Percentiles rank a stretch among this genome's conserved stretches.
Conservation (phyloP, 2,888 invertebrate genomes). For the Hybos culiciformis region DNA sequence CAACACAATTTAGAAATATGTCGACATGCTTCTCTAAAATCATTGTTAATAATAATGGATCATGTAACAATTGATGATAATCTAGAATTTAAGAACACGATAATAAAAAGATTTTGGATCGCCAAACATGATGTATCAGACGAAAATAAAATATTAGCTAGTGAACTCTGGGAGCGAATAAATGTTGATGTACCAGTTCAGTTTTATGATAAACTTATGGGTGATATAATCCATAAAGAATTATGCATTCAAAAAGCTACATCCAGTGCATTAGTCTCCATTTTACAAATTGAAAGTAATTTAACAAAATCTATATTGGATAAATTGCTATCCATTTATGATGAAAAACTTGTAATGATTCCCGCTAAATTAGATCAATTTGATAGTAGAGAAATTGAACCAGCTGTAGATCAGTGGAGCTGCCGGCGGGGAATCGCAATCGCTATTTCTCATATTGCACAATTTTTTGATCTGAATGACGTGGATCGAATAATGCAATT, state of each 20-base stretch:
- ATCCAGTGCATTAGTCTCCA: constrained; percentile 60
- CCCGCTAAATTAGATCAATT: constrained; percentile 82
- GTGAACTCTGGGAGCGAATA: constrained; percentile 46
- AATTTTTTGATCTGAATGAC: constrained; percentile 44
- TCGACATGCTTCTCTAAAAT: constrained; percentile 65
- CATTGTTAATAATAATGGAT: constrained; percentile 35
- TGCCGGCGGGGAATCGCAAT: constrained; percentile 79
- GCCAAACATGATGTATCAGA: constrained; percentile 67
- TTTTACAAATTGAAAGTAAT: constrained; percentile 42
- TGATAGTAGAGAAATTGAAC: constrained; percentile 73
- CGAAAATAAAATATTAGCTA: constrained; percentile 54
- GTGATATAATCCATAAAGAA: constrained; percentile 66
- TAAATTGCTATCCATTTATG: constrained; percentile 56
- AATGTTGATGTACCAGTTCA: constrained; percentile 38
- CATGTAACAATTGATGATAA: constrained; percentile 38
- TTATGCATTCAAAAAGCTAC: constrained; percentile 72
- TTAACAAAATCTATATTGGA: constrained; percentile 45
- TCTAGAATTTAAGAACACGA: constrained; percentile 42
- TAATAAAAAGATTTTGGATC: constrained; percentile 67
- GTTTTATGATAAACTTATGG: constrained; percentile 39
- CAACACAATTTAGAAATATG: constrained; percentile 57
- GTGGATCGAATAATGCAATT: constrained; percentile 62
- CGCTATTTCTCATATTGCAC: constrained; percentile 65
- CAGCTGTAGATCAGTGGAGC: constrained; percentile 79
- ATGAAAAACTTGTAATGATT: constrained; percentile 63